Evolutionary conservation across 2,113 vertebrate genomes (phyloP).

Genomic region (Acanthisitta chloris): DNA sequence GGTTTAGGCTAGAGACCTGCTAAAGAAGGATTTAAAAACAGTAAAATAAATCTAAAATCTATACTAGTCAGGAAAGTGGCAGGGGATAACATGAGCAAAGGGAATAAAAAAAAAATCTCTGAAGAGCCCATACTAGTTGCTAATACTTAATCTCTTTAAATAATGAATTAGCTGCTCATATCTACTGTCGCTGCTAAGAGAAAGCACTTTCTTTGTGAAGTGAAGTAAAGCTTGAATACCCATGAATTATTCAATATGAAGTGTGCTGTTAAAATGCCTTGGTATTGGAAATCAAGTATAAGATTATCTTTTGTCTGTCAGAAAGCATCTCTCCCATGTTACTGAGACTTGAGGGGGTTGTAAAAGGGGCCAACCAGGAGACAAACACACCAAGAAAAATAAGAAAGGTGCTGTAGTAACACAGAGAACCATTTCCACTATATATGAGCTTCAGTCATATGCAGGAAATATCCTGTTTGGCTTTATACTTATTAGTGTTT

Average conservation of each 20-base stretch:
- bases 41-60: slow-evolving; percentile 79
- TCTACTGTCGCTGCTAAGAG: slow-evolving; percentile 94
- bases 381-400: slow-evolving; percentile 44
- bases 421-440: background rate
- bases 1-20: slow-evolving; percentile 34
- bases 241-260: slow-evolving; percentile 99
- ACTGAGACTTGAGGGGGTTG: slow-evolving; percentile 57
- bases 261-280: slow-evolving; percentile 97
- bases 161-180: slow-evolving; percentile 99
- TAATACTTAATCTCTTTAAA: slow-evolving; percentile 97
- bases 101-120: slow-evolving; percentile 84
- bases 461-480: background rate
- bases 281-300: slow-evolving; percentile 97
- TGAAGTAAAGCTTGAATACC: slow-evolving; percentile 96
- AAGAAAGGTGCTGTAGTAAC: background rate
- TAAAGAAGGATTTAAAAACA: slow-evolving; percentile 67
- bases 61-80: slow-evolving; percentile 70
- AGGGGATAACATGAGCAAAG: slow-evolving; percentile 81
- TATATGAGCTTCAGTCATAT: background rate
- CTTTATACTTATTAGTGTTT: background rate
- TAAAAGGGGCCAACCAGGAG: slow-evolving; percentile 20
- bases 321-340: slow-evolving; percentile 87
- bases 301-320: slow-evolving; percentile 96
- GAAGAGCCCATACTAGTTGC: slow-evolving; percentile 79
- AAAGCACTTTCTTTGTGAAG: slow-evolving; percentile 98